Evolutionary conservation across 2,797 vertebrate genomes (phyloP), one percentile per base, ranked within the genome.

Genomic region (Lepilemur ruficaudatus): DNA sequence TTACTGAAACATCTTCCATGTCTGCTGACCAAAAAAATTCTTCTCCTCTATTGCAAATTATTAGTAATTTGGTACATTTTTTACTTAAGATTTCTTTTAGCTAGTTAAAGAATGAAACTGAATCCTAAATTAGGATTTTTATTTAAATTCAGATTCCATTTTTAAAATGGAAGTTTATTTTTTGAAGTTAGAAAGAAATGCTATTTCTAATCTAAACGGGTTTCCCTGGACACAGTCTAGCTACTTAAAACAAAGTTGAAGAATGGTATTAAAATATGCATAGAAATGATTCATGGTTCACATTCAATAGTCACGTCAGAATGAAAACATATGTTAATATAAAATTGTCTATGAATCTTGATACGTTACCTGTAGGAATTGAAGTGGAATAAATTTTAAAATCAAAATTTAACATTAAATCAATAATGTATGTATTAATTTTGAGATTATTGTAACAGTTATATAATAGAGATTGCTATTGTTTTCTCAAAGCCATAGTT

Each of bases 81-180:
- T 73, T 52, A 48, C 75, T 35, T 82, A 93, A 63, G 48, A 50
- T 90, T 95, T 97, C 83, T 91, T 79, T 94, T 61, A 83, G 2
- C 65, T 63, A 95, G 65, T 75, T 92, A 92, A 92, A 90, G 52
- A 94, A 89, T 82, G 35, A 15, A 94, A 93, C 7, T 79, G 57
- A 95, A 96, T 83, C 70, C 18, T 59, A 94, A 95, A 83, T 48
- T 89, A 89, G 32, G 4, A 92, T 94, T 91, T 89, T 80, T 67
- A 96, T 69, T 81, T 81, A 95, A 89, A 88, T 92, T 90, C 25
- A 65, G 79, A 96, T 82, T 94, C 70, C 61, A 94, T 88, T 94
- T 95, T 95, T 87, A 73, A 96, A 96, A 90, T 85, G 28, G 35
- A 78, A 76, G 72, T 28, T 87, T 73, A 90, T 78, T 89, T 97